These are phyloP conservation scores for Helicorthomorpha holstii DNA, from an alignment of 1,140 invertebrate species.

Conservation along the genomic window DNA sequence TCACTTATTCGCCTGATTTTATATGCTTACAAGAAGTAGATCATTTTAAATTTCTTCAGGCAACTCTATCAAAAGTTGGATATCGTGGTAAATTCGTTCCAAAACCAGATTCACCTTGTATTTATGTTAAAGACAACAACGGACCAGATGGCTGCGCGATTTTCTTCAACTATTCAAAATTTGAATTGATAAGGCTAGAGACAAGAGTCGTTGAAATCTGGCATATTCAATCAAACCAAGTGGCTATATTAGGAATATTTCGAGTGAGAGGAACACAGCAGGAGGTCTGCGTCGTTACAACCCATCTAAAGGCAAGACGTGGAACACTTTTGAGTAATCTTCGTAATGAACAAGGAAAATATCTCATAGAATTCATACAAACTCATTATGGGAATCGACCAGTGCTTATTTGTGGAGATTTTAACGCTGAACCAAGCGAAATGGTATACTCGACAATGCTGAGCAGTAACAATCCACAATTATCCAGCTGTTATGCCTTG, in stretches of 20 bases:
- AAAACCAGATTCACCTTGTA: constrained; percentile 61
- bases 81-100: constrained; percentile 53
- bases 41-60: constrained; percentile 49
- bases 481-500: constrained; percentile 30
- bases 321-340: constrained; percentile 47
- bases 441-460: constrained; percentile 36
- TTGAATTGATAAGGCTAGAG: constrained; percentile 38
- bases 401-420: constrained; percentile 53
- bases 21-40: constrained; percentile 62
- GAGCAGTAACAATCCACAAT: background rate
- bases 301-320: constrained; percentile 57
- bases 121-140: constrained; percentile 50
- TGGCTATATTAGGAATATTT: constrained; percentile 40
- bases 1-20: constrained; percentile 47
- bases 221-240: constrained; percentile 52
- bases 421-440: constrained; percentile 58
- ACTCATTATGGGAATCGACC: constrained; percentile 30
- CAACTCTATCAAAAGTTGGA: constrained; percentile 40
- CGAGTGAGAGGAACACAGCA: constrained; percentile 32
- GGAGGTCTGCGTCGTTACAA: constrained; percentile 49
- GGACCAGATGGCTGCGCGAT: constrained; percentile 66
- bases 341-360: constrained; percentile 55
- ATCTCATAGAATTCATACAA: constrained; percentile 42
- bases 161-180: constrained; percentile 45
- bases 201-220: constrained; percentile 46